phyloP scores from a whole-genome alignment of 2,797 vertebrate genomes.

The Apogon talboti region DNA sequence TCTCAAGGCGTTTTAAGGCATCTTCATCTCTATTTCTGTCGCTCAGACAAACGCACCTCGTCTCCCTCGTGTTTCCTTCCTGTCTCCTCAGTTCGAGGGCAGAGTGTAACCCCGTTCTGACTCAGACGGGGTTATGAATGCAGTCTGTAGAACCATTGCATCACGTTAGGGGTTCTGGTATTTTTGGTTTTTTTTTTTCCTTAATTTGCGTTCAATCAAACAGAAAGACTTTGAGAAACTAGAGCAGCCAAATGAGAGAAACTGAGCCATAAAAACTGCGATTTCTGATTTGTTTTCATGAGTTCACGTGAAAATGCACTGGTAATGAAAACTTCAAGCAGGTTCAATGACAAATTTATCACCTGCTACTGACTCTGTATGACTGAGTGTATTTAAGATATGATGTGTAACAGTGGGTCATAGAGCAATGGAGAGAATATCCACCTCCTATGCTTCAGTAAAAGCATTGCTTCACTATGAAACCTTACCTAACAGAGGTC shows the following conservation, averaged over 20 bases:
- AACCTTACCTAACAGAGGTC: too few relatives aligned
- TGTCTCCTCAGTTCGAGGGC: not conserved
- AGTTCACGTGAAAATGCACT: not conserved
- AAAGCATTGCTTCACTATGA: too few relatives aligned
- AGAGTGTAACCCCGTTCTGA: slow-evolving; percentile 5
- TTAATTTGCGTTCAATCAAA: too few relatives aligned
- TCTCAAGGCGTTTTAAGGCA: not conserved
- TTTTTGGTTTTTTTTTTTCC: not conserved
- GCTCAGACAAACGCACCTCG: not conserved
- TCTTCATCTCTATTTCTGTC: slow-evolving; percentile 1
- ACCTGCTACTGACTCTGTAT: too few relatives aligned
- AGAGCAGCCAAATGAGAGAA: not conserved
- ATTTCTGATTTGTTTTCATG: not conserved
- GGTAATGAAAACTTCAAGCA: not conserved
- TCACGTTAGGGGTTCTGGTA: slow-evolving; percentile 14
- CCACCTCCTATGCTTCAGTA: too few relatives aligned
- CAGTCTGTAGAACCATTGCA: not conserved
- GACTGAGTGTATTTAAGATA: too few relatives aligned
- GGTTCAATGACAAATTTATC: not conserved
- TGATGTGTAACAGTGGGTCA: too few relatives aligned
- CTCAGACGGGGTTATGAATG: not conserved
- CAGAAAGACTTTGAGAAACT: not conserved
- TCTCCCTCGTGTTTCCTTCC: not conserved
- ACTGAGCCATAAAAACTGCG: not conserved
- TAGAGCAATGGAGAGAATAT: too few relatives aligned